Percentiles rank a stretch among this genome's conserved stretches.
Evolutionary conservation across 2,113 vertebrate genomes (phyloP).

Genomic region (Rhombomys opimus): DNA sequence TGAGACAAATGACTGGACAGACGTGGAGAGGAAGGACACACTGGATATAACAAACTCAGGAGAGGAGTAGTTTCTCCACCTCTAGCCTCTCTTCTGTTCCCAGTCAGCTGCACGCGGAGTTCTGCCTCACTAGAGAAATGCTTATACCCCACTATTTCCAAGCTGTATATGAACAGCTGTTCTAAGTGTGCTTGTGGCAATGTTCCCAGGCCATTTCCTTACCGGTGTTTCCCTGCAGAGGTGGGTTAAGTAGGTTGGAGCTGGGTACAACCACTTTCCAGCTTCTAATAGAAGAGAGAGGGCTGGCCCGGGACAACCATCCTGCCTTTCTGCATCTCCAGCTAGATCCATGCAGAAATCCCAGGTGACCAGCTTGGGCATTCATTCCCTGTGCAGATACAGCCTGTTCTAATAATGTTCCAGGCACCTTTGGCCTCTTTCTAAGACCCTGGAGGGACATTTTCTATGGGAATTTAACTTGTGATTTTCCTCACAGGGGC

Average conservation of each 20-base stretch:
- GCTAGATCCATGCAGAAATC: too few species aligned
- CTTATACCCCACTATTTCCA: not conserved
- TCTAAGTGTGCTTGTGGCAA: not conserved
- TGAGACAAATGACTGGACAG: not conserved
- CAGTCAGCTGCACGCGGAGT: not conserved
- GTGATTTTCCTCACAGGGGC: constrained; percentile 11
- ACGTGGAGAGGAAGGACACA: not conserved
- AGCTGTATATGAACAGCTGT: not conserved
- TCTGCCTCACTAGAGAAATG: not conserved
- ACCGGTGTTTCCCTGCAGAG: not conserved
- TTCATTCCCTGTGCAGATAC: not conserved
- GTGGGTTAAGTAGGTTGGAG: not conserved
- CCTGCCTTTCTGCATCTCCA: not conserved
- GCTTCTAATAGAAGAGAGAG: not conserved
- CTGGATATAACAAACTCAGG: not conserved
- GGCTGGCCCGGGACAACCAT: too few species aligned
- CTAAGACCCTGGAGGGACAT: not conserved
- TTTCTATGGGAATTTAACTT: constrained; percentile 53
- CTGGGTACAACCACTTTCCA: not conserved
- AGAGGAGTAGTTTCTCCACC: not conserved
- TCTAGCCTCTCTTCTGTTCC: not conserved
- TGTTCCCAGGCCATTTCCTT: not conserved
- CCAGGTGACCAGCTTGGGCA: not conserved
- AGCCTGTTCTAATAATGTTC: not conserved
- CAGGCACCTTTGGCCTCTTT: constrained; percentile 71